phyloP scores from a whole-genome alignment of 2,797 vertebrate genomes.

The Psittacula derbiana region DNA sequence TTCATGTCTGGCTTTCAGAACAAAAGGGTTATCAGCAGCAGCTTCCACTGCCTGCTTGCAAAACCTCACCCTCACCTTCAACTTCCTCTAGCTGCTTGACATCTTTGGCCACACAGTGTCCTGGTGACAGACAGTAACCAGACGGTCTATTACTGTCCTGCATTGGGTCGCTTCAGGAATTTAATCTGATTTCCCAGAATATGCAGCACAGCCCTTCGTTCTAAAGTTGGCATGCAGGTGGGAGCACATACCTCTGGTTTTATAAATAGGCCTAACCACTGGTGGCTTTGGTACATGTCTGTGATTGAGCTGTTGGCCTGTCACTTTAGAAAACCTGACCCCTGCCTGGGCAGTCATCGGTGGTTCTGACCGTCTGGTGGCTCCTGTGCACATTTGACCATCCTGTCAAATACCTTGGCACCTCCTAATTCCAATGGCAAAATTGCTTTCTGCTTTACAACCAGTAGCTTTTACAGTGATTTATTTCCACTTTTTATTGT shows the following conservation, averaged over 20 bases:
- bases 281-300: not conserved
- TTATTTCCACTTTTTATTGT: not conserved
- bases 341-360: not conserved
- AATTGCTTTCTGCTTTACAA: not conserved
- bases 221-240: conserved; percentile 42
- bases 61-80: conserved; percentile 26
- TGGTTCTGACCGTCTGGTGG: not conserved
- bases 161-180: not conserved
- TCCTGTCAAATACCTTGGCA: accelerated
- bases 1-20: not conserved
- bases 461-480: not conserved
- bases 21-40: not conserved
- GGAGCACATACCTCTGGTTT: not conserved
- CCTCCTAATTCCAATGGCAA: not conserved
- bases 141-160: not conserved
- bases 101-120: not conserved
- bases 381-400: not conserved
- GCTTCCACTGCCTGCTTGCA: not conserved
- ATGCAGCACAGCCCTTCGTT: not conserved
- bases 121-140: conserved; percentile 55
- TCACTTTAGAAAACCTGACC: not conserved
- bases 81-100: conserved; percentile 31
- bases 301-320: not conserved
- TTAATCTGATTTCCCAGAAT: conserved; percentile 63
- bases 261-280: conserved; percentile 23